These are phyloP conservation scores for Hozukius guyotensis DNA, from an alignment of 2,797 vertebrate genomes.

Conservation along the genomic window DNA sequence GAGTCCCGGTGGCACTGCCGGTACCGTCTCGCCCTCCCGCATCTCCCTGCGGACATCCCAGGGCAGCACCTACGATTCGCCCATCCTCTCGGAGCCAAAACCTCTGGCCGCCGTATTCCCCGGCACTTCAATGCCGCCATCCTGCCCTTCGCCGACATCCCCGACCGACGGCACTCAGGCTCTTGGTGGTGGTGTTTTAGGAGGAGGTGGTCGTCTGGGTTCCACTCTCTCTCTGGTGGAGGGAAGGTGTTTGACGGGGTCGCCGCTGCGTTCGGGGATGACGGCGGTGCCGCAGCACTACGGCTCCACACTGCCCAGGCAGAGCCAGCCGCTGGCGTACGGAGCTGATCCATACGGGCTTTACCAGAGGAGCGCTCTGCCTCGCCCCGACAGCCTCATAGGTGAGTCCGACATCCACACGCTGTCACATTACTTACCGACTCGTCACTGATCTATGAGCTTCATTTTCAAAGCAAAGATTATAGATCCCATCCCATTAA, in stretches of 20 bases:
- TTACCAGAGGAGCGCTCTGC: constrained; percentile 94
- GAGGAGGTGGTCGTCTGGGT: constrained; percentile 78
- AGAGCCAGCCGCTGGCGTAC: constrained; percentile 88
- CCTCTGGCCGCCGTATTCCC: constrained; percentile 86
- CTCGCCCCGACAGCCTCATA: constrained; percentile 96
- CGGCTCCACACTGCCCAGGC: constrained; percentile 87
- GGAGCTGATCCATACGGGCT: constrained; percentile 91
- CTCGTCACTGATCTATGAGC: neutral
- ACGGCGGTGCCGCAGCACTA: constrained; percentile 95
- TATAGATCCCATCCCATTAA: neutral
- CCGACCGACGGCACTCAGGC: constrained; percentile 60
- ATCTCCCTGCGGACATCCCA: constrained; percentile 91
- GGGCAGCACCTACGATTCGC: constrained; percentile 92
- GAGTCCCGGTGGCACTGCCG: constrained; percentile 89
- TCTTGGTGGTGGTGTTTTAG: constrained; percentile 39
- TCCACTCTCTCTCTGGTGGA: constrained; percentile 89
- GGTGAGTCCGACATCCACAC: constrained; percentile 81
- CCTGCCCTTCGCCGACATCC: constrained; percentile 79
- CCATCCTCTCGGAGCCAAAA: constrained; percentile 88
- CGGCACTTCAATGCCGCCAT: constrained; percentile 89
- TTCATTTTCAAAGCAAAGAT: neutral
- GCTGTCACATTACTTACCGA: neutral
- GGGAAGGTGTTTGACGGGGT: constrained; percentile 84
- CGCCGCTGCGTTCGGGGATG: constrained; percentile 91
- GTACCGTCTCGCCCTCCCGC: constrained; percentile 87